phyloP scores from a whole-genome alignment of 2,113 vertebrate species.

The Anolis sagrei region DNA sequence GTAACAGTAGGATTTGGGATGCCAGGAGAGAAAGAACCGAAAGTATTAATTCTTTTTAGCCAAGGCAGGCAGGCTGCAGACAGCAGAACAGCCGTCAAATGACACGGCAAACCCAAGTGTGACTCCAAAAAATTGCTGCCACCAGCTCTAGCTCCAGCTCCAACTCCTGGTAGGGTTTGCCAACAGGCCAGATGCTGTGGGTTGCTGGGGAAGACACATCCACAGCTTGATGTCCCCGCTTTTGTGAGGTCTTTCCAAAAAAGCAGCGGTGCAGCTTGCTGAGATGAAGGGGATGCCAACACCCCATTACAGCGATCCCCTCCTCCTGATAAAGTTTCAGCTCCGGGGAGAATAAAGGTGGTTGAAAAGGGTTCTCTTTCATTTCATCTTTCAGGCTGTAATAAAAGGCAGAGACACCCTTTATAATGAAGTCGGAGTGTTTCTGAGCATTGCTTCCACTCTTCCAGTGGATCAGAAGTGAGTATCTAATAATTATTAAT shows the following conservation, averaged over 20 bases:
- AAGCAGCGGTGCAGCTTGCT: slow-evolving; percentile 54
- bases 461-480: too few species aligned
- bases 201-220: slow-evolving; percentile 73
- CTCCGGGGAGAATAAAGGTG: background rate
- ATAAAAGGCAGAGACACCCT: background rate
- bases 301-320: slow-evolving; percentile 34
- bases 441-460: too few species aligned
- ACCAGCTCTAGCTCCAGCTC: slow-evolving; percentile 40
- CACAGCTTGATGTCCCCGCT: slow-evolving; percentile 76
- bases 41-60: background rate
- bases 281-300: slow-evolving; percentile 62
- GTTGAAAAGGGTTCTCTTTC: slow-evolving; percentile 9
- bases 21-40: slow-evolving; percentile 20
- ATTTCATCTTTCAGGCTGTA: background rate
- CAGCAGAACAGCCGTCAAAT: slow-evolving; percentile 48
- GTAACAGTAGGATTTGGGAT: background rate
- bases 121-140: slow-evolving; percentile 36
- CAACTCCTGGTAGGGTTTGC: slow-evolving; percentile 67
- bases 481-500: too few species aligned
- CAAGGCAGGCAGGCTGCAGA: slow-evolving; percentile 46
- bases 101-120: slow-evolving; percentile 64
- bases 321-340: slow-evolving; percentile 32
- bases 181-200: slow-evolving; percentile 81
- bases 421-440: background rate
- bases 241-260: slow-evolving; percentile 78